These are phyloP conservation scores for Euthynnus affinis DNA, from an alignment of 2,797 vertebrate species.

Conservation along the genomic window DNA sequence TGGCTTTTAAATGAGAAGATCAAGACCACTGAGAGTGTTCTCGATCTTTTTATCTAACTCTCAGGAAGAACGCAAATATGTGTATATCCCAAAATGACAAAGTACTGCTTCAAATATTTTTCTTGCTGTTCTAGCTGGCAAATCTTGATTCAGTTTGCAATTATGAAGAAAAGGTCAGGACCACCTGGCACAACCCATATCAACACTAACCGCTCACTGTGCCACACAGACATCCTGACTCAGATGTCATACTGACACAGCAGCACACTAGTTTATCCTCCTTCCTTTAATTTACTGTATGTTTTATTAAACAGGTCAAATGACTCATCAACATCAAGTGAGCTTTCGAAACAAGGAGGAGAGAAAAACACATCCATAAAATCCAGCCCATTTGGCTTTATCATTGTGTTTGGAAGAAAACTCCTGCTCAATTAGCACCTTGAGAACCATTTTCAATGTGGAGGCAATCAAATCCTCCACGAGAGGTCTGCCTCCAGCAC, in stretches of 20 bases:
- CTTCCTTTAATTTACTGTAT: background rate
- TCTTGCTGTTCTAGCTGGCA: background rate
- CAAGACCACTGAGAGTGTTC: too few species aligned
- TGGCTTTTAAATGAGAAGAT: too few species aligned
- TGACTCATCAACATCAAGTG: slow-evolving; percentile 11
- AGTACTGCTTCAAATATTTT: background rate
- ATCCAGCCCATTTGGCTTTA: slow-evolving; percentile 51
- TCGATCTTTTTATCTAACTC: background rate
- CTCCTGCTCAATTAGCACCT: slow-evolving; percentile 59
- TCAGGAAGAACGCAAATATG: background rate
- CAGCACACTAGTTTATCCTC: background rate
- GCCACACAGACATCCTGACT: background rate
- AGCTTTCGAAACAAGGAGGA: background rate
- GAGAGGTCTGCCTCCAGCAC: slow-evolving; percentile 29
- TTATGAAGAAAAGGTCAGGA: background rate
- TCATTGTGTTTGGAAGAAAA: slow-evolving; percentile 34
- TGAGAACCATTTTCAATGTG: slow-evolving; percentile 49
- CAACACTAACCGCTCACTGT: background rate
- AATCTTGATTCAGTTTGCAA: background rate
- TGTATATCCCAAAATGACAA: background rate
- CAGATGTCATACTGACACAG: slow-evolving; percentile 3
- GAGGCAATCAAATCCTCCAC: slow-evolving; percentile 61
- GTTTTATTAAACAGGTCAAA: slow-evolving; percentile 33
- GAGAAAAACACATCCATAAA: slow-evolving; percentile 43
- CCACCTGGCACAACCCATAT: background rate